These are phyloP conservation scores for Acrocephalus kingi DNA, from an alignment of 2,113 vertebrate genomes.

Conservation along the genomic window DNA sequence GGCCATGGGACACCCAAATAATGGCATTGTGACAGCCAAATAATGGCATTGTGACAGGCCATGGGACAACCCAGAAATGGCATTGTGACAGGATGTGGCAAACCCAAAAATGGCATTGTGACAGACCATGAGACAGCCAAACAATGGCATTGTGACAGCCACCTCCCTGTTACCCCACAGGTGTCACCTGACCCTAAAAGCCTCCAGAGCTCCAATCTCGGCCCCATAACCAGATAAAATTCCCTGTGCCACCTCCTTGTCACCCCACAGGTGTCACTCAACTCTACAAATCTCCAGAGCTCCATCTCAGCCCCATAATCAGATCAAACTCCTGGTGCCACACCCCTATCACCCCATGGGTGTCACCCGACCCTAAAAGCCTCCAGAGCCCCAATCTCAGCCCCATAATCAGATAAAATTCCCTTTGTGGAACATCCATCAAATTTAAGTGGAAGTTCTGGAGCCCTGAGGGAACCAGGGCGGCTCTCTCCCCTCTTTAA, in stretches of 20 bases:
- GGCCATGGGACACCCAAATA: neutral
- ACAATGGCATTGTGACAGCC: neutral
- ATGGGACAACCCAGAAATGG: no score
- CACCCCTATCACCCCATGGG: neutral
- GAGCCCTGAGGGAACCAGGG: slow-evolving; percentile 40
- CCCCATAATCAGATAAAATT: neutral
- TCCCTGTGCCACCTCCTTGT: no score
- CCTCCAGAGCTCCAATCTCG: no score
- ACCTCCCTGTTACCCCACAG: neutral
- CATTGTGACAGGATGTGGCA: no score
- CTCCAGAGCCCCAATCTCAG: neutral
- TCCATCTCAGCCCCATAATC: no score
- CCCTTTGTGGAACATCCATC: slow-evolving; percentile 30
- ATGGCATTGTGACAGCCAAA: rapidly evolving
- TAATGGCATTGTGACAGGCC: rapidly evolving
- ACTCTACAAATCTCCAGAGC: no score
- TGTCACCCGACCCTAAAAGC: neutral
- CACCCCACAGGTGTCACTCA: no score
- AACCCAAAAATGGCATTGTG: neutral
- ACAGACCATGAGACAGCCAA: no score
- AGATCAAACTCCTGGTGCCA: neutral
- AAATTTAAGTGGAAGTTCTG: slow-evolving; percentile 1
- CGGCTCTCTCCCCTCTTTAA: neutral
- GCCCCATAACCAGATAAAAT: no score
- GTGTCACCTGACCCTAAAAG: no score